A percentile compares a stretch with the other conserved stretches of the same genome.
Conservation (phyloP, 2,797 vertebrate genomes). For the Vultur gryphus region DNA sequence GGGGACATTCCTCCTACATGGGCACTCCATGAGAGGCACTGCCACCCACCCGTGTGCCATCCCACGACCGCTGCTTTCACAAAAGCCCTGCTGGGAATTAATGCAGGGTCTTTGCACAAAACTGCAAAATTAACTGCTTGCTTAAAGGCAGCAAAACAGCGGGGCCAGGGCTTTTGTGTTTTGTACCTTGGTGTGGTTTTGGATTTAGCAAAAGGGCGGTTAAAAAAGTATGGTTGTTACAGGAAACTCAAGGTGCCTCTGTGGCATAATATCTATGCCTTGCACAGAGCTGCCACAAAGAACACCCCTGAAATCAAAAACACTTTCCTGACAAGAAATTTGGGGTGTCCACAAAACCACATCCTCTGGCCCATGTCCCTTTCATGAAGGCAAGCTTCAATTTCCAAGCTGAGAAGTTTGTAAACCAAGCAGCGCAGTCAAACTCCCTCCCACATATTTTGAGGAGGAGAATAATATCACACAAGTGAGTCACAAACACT, state of each 20-base stretch:
- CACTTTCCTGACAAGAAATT: not conserved
- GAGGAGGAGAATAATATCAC: not conserved
- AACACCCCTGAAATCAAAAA: not conserved
- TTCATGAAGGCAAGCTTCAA: not conserved
- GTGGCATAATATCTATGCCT: not conserved
- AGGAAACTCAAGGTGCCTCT: not conserved
- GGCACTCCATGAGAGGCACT: not conserved
- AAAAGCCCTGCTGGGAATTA: not conserved
- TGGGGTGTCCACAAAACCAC: not conserved
- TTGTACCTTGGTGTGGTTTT: not conserved
- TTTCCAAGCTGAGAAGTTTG: not conserved
- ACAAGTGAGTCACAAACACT: not conserved
- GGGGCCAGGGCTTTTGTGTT: not conserved
- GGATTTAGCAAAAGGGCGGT: not conserved
- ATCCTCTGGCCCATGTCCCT: accelerated
- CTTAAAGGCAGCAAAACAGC: not conserved
- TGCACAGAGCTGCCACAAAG: not conserved
- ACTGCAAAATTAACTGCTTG: not conserved
- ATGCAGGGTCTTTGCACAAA: not conserved
- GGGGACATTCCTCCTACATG: accelerated
- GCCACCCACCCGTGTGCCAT: not conserved
- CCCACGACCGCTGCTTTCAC: not conserved
- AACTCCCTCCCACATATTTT: not conserved
- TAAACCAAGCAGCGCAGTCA: not conserved
- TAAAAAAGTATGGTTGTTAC: not conserved